A percentile compares a stretch with the other conserved stretches of the same genome.
Conservation (phyloP, 1,140 invertebrate species). For the Bombus vancouverensis region DNA sequence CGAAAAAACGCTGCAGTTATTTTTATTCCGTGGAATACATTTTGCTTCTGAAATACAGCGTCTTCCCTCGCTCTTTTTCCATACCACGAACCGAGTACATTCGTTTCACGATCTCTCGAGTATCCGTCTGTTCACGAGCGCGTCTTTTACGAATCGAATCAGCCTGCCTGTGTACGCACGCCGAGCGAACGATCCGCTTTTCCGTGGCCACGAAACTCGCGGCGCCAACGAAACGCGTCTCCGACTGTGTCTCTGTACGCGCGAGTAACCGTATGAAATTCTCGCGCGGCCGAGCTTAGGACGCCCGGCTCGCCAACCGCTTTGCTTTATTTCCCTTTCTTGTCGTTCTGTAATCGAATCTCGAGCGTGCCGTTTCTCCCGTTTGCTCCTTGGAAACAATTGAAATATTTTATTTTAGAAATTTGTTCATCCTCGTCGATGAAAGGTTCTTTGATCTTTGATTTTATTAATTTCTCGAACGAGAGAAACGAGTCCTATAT, state of each 20-base stretch:
- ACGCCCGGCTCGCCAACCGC: neutral
- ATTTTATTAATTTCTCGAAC: too few species aligned
- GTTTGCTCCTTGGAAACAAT: neutral
- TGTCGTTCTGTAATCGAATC: conserved; percentile 3
- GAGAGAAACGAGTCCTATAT: too few species aligned
- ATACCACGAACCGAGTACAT: neutral
- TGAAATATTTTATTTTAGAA: neutral
- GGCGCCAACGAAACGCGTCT: neutral
- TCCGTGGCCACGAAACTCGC: neutral
- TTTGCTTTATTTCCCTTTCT: neutral
- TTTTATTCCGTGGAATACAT: conserved; percentile 15
- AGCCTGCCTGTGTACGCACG: neutral
- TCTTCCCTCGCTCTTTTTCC: neutral
- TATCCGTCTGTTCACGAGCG: neutral
- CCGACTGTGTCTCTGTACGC: neutral
- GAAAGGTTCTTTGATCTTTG: neutral
- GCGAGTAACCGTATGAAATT: conserved; percentile 27
- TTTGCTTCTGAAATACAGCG: neutral
- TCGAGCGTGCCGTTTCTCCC: too few species aligned
- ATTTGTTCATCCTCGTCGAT: neutral
- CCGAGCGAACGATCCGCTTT: conserved; percentile 1
- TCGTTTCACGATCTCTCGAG: neutral
- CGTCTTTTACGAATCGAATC: conserved; percentile 25
- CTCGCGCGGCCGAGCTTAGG: conserved; percentile 11
- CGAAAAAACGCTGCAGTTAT: conserved; percentile 10